A percentile compares a stretch with the other conserved stretches of the same genome.
phyloP scores from a whole-genome alignment of 2,113 vertebrate genomes.

The Indicator maculatus region DNA sequence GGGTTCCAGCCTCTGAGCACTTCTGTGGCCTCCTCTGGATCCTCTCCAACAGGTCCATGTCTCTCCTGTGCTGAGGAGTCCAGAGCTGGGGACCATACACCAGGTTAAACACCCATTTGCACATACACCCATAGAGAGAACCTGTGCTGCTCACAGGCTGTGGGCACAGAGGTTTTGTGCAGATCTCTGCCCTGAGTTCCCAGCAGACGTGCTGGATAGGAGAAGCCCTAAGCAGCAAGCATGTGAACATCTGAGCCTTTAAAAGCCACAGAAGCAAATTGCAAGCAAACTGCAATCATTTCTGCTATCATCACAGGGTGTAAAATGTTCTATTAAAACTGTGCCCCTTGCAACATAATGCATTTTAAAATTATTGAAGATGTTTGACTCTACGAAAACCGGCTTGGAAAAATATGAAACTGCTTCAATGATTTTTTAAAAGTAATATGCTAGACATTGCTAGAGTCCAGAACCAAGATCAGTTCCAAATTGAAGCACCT shows the following conservation, averaged over 20 bases:
- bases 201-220: not conserved
- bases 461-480: slow-evolving; percentile 59
- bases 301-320: not conserved
- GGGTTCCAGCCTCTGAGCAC: no score
- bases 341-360: slow-evolving; percentile 23
- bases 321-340: slow-evolving; percentile 63
- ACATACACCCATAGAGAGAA: not conserved
- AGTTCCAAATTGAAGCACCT: slow-evolving; percentile 72
- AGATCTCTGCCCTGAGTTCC: not conserved
- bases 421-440: slow-evolving; percentile 16
- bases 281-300: slow-evolving; percentile 23
- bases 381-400: slow-evolving; percentile 39
- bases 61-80: no score
- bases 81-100: no score
- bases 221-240: not conserved
- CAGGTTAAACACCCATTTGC: not conserved
- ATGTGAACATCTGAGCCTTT: not conserved
- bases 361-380: slow-evolving; percentile 63
- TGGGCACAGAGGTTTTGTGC: not conserved
- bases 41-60: no score
- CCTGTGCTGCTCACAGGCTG: not conserved
- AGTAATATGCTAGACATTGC: slow-evolving; percentile 29
- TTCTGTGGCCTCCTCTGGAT: no score
- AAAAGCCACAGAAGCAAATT: not conserved
- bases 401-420: slow-evolving; percentile 33